Evolutionary conservation across 2,113 vertebrate species (phyloP), one percentile per base, ranked within the genome.

Genomic region (Brachyistius frenatus): DNA sequence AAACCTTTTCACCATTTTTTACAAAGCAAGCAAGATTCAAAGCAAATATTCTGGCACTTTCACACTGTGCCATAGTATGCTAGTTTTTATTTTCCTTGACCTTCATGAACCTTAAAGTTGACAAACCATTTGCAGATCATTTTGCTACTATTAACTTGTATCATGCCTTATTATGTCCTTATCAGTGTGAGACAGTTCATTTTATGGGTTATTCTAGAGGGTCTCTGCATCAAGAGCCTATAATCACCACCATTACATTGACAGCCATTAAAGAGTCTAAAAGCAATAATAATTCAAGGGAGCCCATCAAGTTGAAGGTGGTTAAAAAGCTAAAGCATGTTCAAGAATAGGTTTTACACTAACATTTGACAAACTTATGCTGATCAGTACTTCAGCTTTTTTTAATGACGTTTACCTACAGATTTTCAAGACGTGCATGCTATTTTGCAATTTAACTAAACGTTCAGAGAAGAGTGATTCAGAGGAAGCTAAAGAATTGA

Each of bases 131-230:
- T 52, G 3, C 15, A 64, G 23, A 61, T 61, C 11, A 73, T 49
- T 80, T 39, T 32, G 32, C 37, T 37, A 5, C n/a, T 46, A 36
- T 65, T 41, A 61, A 47, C 63, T 66, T 49, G 15, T 52, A n/a
- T 46, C 32, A 10, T 6, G 39, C 47, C 37, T 36, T 72, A 67
- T 75, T 57, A 33, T 66, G 58, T 70, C 72, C 44, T 66, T 33
- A 66, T 37, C 54, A 39, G 44, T 53, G 52, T 75, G 58, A 80
- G 49, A 67, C 32, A 33, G 71, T 73, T 74, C 1, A 69, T 84
- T 84, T 53, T 37, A 69, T 33, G 41, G 66, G 37, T 62, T 35
- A 68, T 32, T 70, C 35, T 60, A 3, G 7, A 50, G 54, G 15
- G 47, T 49, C 54, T 44, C 54, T 65, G 37, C 31, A 65, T 3